Evolutionary conservation across 2,113 vertebrate genomes (phyloP).

Genomic region (Danionella cerebrum): DNA sequence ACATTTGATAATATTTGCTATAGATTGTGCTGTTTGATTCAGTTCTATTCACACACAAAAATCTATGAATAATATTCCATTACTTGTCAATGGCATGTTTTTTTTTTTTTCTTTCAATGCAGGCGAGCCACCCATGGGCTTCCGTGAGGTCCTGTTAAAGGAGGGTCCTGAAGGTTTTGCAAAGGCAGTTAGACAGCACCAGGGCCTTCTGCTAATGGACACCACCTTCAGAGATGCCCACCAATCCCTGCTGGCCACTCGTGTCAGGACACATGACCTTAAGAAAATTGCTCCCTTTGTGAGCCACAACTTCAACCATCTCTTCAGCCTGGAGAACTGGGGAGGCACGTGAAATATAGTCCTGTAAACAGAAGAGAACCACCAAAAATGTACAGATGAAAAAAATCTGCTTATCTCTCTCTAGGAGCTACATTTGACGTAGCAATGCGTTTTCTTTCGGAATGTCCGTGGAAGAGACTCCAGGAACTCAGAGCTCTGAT

Average conservation of each 20-base stretch:
- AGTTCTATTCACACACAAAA: no score
- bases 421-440: slow-evolving; percentile 76
- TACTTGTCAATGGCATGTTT: no score
- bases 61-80: no score
- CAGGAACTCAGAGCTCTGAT: slow-evolving; percentile 82
- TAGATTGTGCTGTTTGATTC: no score
- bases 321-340: slow-evolving; percentile 90
- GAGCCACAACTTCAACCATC: slow-evolving; percentile 77
- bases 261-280: slow-evolving; percentile 85
- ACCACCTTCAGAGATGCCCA: slow-evolving; percentile 91
- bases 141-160: slow-evolving; percentile 74
- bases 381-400: no score
- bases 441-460: slow-evolving; percentile 86
- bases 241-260: slow-evolving; percentile 86
- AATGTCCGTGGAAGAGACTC: slow-evolving; percentile 85
- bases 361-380: no score
- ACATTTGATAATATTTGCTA: no score
- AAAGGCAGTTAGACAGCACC: slow-evolving; percentile 71
- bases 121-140: slow-evolving; percentile 76
- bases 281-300: slow-evolving; percentile 83
- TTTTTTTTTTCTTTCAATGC: background rate
- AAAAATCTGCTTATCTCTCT: background rate
- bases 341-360: slow-evolving; percentile 64
- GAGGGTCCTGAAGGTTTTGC: slow-evolving; percentile 82
- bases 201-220: slow-evolving; percentile 84